Evolutionary conservation across 2,888 invertebrate species (phyloP).

Genomic region (Agriopis marginaria): DNA sequence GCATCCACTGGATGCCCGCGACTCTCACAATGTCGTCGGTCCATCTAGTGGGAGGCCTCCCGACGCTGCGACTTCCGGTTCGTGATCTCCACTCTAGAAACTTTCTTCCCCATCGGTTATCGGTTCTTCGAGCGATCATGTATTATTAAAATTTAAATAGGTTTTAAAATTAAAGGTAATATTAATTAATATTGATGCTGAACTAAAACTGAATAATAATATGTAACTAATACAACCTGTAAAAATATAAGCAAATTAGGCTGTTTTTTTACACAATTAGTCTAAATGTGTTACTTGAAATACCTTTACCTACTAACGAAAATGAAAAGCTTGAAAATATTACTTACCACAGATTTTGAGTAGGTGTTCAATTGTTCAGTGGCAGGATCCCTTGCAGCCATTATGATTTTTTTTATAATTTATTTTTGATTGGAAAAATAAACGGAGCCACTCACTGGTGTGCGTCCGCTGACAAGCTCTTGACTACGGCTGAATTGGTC

Average conservation of each 20-base stretch:
- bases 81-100: too few relatives aligned
- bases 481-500: neutral
- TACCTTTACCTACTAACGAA: too few relatives aligned
- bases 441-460: slow-evolving; percentile 67
- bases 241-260: neutral
- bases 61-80: too few relatives aligned
- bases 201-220: neutral
- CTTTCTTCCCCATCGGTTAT: too few relatives aligned
- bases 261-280: too few relatives aligned
- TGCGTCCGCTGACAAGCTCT: slow-evolving; percentile 53
- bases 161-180: neutral
- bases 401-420: slow-evolving; percentile 39
- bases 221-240: neutral
- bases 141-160: neutral
- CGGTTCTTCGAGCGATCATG: too few relatives aligned
- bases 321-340: neutral
- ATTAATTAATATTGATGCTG: too few relatives aligned
- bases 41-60: too few relatives aligned
- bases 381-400: slow-evolving; percentile 86
- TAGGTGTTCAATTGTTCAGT: slow-evolving; percentile 88
- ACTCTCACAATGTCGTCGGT: too few relatives aligned
- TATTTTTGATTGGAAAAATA: slow-evolving; percentile 19
- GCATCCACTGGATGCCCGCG: too few relatives aligned
- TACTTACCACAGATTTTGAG: slow-evolving; percentile 87
- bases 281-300: too few relatives aligned